Percentiles rank a stretch among this genome's conserved stretches.
Conservation (phyloP, 2,113 vertebrate species). For the Peucedramus taeniatus region DNA sequence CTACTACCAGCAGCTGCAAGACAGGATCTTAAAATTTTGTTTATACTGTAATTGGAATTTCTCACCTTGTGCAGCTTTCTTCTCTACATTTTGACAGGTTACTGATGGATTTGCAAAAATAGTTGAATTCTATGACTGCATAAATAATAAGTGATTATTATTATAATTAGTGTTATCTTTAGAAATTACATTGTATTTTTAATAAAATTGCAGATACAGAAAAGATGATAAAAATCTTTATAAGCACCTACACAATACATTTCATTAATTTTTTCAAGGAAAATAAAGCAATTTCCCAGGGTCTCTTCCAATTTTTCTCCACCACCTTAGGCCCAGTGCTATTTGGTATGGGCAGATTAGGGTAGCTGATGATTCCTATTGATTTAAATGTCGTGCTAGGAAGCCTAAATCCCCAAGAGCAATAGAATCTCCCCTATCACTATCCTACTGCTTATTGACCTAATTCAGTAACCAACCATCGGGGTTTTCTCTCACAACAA, state of each 20-base stretch:
- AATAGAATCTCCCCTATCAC: slow-evolving; percentile 64
- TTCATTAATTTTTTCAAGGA: background rate
- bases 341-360: slow-evolving; percentile 28
- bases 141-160: background rate
- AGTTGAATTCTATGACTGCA: background rate
- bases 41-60: background rate
- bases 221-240: background rate
- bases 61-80: background rate
- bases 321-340: slow-evolving; percentile 23
- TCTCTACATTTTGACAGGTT: background rate
- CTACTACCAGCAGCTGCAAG: background rate
- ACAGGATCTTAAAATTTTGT: background rate
- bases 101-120: background rate
- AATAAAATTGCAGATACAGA: background rate
- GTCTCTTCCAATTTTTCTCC: slow-evolving; percentile 20
- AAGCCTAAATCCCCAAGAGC: slow-evolving; percentile 64
- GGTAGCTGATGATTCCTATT: slow-evolving; percentile 56
- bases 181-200: background rate
- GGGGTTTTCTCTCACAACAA: slow-evolving; percentile 60
- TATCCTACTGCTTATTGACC: slow-evolving; percentile 66
- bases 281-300: background rate
- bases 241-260: background rate
- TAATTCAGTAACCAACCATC: slow-evolving; percentile 69
- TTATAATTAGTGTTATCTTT: background rate
- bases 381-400: slow-evolving; percentile 61